Conservation (phyloP, 2,113 vertebrate species). For the Xiphophorus maculatus region DNA sequence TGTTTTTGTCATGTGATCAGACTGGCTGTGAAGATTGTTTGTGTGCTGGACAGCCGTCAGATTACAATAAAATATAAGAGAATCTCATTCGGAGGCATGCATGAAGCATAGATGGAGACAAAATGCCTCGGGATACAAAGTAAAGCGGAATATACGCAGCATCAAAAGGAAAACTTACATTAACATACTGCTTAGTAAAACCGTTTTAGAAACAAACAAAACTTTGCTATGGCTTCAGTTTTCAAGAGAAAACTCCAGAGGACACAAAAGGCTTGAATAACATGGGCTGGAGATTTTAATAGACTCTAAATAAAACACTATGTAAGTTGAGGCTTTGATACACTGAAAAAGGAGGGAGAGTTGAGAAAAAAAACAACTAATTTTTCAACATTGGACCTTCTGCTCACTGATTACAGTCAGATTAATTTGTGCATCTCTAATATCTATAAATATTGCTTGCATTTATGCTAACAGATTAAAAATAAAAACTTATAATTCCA, state of each 20-base stretch:
- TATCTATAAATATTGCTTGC: too few relatives aligned
- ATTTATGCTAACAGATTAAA: too few relatives aligned
- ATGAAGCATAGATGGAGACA: constrained; percentile 28
- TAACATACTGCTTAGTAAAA: neutral
- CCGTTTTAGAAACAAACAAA: neutral
- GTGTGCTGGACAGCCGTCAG: neutral
- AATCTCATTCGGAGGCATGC: neutral
- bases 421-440: too few relatives aligned
- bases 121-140: constrained; percentile 14
- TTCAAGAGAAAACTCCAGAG: neutral
- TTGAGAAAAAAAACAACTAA: too few relatives aligned
- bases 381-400: too few relatives aligned
- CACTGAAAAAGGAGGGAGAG: too few relatives aligned
- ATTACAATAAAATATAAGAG: constrained; percentile 48
- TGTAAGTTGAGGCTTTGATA: too few relatives aligned
- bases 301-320: too few relatives aligned
- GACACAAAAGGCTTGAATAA: neutral
- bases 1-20: constrained; percentile 35
- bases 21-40: neutral
- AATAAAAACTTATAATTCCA: too few relatives aligned
- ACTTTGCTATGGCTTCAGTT: neutral
- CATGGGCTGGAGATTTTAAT: too few relatives aligned
- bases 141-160: constrained; percentile 6
- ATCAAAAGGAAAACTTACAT: neutral
- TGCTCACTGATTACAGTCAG: too few relatives aligned